Evolutionary conservation across 2,888 invertebrate genomes (phyloP), one percentile per base, ranked within the genome.

Genomic region (Buathra laborator): DNA sequence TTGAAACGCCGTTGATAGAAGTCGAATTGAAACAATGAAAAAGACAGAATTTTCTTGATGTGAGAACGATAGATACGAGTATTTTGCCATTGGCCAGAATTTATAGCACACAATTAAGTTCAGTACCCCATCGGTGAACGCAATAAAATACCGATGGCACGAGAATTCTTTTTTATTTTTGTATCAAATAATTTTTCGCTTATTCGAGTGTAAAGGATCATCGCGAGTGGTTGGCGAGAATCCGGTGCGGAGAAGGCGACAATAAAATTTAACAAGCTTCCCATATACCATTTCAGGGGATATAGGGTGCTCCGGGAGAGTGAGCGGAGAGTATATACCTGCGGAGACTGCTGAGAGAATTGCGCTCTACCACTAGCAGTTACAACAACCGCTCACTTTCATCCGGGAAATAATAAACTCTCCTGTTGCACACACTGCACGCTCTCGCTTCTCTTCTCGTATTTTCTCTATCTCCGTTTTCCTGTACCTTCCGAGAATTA

Each of bases 181-280:
- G 43, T 10, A 46, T 48, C 46, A 32, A 48, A 62, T 70, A 43
- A 19, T 14, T 67, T 48, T 72, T 46, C 59, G 62, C 71, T 82
- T 77, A 82, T 77, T 71, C 62, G 76, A 43, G 53, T 76, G 24
- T 59, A 67, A 68, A 68, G 81, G 56, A 5, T 12, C 7, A 29
- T 16, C 56, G 6, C 43, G 72, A 44, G 59, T 12, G 59, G 53
- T 56, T 78, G 51, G 78, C 77, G 82, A 70, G 82, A 77, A 78
- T 53, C 67, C 51, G 37, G 43, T 53, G 72, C 66, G 72, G 72
- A 78, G 59, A 83, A 67, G 72, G 78, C 87, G 89, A 88, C 91
- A 91, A 91, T 92, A 91, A 91, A 92, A 92, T 92, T 92, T 91
- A 92, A 92, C 91, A 91, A 92, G 91, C 85, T 88, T 89, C 87